Base-by-base conservation (phyloP, 2,888 invertebrate genomes). In the Octodonta nipae region DNA sequence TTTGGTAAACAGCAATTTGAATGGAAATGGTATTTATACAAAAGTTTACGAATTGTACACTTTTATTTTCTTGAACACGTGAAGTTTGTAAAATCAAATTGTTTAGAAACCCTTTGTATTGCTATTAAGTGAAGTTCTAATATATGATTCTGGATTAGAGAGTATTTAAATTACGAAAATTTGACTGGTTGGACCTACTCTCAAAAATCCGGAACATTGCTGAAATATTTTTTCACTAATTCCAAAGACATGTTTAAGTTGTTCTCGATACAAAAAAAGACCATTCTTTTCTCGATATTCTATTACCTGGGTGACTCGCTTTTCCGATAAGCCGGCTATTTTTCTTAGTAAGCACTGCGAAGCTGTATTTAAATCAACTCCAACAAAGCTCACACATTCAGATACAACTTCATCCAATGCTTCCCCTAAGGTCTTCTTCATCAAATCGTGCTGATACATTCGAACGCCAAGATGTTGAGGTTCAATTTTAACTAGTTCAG, bases 401-500 rank as follows among this genome's bases (percentile, higher is more conserved):
- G 81, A 79, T 0, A 93, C 81, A 0, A 86, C 79, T 45, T 79
- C 77, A 44, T 82, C 78, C 11, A 93, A 61, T 0, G 82, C 75
- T 3, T 73, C 65, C 7, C 71, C 73, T 2, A 93, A 59, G 55
- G 75, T 72, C 49, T 80, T 83, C 42, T 83, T 77, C 5, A 83
- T 76, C 13, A 92, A 68, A 54, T 93, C 92, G 52, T 91, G 89
- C 61, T 93, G 84, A 56, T 93, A 93, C 78, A 91, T 81, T n/a
- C 93, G 93, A 3, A 93, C 82, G 1, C 92, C 92, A 39, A 93
- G 67, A 63, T 89, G 85, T 49, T 84, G 80, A 1, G 92, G 91
- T 39, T 92, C 91, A 7, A 93, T 79, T 67, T 93, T 93, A 0
- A 93, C 87, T 37, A 87, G 70, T 60, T 93, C 93, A 25, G 83